Evolutionary conservation across 2,113 vertebrate genomes (phyloP), one percentile per base, ranked within the genome.

Genomic region (Lichenostomus cassidix): DNA sequence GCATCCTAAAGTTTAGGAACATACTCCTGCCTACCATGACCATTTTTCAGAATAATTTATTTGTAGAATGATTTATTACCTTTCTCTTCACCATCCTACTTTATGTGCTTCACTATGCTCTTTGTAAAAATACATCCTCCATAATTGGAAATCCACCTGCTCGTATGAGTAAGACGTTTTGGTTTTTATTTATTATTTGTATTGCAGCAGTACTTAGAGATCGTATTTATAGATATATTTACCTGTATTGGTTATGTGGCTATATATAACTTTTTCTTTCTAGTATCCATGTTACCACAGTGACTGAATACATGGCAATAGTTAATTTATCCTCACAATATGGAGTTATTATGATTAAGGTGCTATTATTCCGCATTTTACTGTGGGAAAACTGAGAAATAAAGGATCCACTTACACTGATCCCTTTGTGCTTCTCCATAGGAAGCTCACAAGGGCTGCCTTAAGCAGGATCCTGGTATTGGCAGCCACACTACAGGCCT

Each of bases 161-260:
- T 0, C 9, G 7, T 79, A 87, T 89, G 91, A 94, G 65, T 89
- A 84, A 92, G 83, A 65, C 49, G 76, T 82, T 76, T 83, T 69
- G 21, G 18, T 8, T 91, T 87, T 95, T 94, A 96, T 95, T 95
- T 94, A 82, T 92, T 82, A 83, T 94, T 94, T 85, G 44, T 83
- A 27, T 65, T 87, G 78, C 55, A 73, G 84, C 53, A 69, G 70
- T 85, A 85, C 74, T 91, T 76, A 79, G 41, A 89, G 46, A 12
- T 84, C 94, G 84, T 94, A 87, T 92, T 92, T 95, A 69, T 86
- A 73, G 81, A 46, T 81, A 24, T 73, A 76, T 95, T 89, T 94
- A 49, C 70, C 70, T 86, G 42, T 62, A 62, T 65, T 94, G 52
- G 60, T 91, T 91, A 41, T 92, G 53, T 91, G 62, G 41, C 77